These are phyloP conservation scores for Brachionus manjavacas DNA, from an alignment of 1,140 invertebrate species.

Conservation along the genomic window DNA sequence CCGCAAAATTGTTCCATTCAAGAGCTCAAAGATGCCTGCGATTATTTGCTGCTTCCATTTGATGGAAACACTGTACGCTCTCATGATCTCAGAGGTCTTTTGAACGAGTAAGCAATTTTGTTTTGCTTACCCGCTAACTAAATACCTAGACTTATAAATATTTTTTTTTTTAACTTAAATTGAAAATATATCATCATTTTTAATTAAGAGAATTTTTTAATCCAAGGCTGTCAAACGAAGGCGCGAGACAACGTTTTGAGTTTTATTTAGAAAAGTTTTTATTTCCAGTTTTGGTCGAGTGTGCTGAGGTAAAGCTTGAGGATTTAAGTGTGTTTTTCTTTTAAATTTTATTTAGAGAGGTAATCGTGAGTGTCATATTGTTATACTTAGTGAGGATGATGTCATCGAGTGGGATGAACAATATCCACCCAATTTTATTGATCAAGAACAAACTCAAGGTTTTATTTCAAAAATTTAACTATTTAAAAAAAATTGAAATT, in stretches of 20 bases:
- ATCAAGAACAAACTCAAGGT: constrained; percentile 87
- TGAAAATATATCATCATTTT: constrained; percentile 60
- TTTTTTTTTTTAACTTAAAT: constrained; percentile 51
- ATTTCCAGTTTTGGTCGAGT: constrained; percentile 88
- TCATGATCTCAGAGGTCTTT: constrained; percentile 76
- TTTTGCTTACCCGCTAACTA: background rate
- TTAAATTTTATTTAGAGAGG: constrained; percentile 52
- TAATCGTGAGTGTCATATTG: constrained; percentile 69
- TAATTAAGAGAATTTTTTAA: constrained; percentile 63
- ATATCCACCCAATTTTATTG: constrained; percentile 96
- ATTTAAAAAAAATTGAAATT: background rate
- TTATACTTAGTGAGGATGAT: constrained; percentile 88
- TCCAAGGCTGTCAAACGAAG: constrained; percentile 96
- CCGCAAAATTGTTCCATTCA: constrained; percentile 80
- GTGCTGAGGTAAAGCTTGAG: constrained; percentile 73
- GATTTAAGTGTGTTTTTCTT: constrained; percentile 62
- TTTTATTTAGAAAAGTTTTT: constrained; percentile 89
- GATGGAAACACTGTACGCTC: constrained; percentile 90
- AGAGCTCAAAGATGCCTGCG: constrained; percentile 93
- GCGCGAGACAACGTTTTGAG: constrained; percentile 91
- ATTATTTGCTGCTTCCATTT: constrained; percentile 95
- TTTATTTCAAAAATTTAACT: background rate
- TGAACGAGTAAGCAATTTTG: background rate
- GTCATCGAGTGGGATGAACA: constrained; percentile 97
- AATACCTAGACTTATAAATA: background rate